phyloP scores from a whole-genome alignment of 2,888 invertebrate species.

The Allygus modestus region DNA sequence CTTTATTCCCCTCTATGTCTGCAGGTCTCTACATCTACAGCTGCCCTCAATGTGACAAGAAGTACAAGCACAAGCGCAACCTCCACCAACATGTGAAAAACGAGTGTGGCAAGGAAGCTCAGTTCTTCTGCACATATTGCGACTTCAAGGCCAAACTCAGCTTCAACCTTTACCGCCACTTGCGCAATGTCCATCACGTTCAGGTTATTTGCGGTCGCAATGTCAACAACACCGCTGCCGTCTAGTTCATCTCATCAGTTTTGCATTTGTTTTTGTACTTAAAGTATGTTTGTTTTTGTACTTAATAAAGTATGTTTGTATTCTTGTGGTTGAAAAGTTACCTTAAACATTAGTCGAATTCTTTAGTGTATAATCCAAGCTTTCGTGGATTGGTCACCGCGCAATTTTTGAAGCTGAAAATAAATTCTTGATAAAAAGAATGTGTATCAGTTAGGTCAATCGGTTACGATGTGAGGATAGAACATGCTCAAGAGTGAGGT shows the following conservation, averaged over 20 bases:
- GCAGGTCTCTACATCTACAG: slow-evolving; percentile 41
- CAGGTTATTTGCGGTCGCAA: slow-evolving; percentile 43
- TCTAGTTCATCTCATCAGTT: neutral
- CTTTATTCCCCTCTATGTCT: neutral
- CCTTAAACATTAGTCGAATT: too few relatives aligned
- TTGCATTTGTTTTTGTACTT: neutral
- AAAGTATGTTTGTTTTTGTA: neutral
- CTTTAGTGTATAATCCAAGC: too few relatives aligned
- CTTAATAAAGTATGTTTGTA: neutral
- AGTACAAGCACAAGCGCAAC: slow-evolving; percentile 64
- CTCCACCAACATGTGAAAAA: slow-evolving; percentile 65
- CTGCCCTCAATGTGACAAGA: slow-evolving; percentile 58
- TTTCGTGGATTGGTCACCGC: too few relatives aligned
- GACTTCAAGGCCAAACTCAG: slow-evolving; percentile 68
- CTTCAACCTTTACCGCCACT: slow-evolving; percentile 65
- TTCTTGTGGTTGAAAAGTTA: neutral
- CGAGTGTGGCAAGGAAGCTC: slow-evolving; percentile 70
- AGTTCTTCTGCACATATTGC: slow-evolving; percentile 67
- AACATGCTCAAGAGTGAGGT: too few relatives aligned
- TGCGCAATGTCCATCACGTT: slow-evolving; percentile 62
- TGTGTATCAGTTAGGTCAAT: too few relatives aligned
- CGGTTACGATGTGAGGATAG: too few relatives aligned
- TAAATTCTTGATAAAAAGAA: too few relatives aligned
- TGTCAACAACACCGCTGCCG: neutral
- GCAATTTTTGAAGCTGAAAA: too few relatives aligned